Percentiles rank a stretch among this genome's conserved stretches.
Conservation (phyloP, 1,140 invertebrate species). For the Drosophila nigrodunni region DNA sequence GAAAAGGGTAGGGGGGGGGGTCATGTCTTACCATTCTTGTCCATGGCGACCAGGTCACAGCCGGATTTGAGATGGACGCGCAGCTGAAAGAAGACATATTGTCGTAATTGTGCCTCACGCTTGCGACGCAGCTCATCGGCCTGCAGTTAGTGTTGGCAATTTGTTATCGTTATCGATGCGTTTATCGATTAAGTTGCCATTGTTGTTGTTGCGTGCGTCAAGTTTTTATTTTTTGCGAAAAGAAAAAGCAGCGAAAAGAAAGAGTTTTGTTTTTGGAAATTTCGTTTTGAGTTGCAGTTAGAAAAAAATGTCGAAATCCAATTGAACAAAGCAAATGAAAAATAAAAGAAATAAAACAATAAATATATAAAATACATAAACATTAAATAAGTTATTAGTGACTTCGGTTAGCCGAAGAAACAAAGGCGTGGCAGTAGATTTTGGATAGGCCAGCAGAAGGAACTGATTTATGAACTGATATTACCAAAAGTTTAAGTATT, state of each 20-base stretch:
- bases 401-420: not conserved
- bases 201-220: conserved; percentile 40
- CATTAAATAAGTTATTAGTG: not conserved
- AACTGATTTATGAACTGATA: no score
- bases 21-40: conserved; percentile 92
- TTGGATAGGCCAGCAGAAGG: no score
- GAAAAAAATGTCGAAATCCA: conserved; percentile 18
- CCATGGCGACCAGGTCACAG: conserved; percentile 95
- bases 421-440: no score
- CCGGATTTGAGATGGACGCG: conserved; percentile 94
- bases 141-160: conserved; percentile 53
- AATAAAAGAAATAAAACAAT: not conserved
- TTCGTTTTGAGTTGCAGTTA: conserved; percentile 26
- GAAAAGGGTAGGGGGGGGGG: not conserved
- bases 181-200: conserved; percentile 26
- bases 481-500: no score
- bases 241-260: conserved; percentile 41
- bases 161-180: conserved; percentile 35
- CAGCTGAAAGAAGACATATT: conserved; percentile 96
- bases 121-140: conserved; percentile 87
- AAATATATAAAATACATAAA: no score
- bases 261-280: conserved; percentile 19
- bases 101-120: conserved; percentile 90
- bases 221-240: conserved; percentile 14
- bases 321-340: conserved; percentile 30